phyloP scores from a whole-genome alignment of 2,888 invertebrate genomes.

The Invenusta paracnida region DNA sequence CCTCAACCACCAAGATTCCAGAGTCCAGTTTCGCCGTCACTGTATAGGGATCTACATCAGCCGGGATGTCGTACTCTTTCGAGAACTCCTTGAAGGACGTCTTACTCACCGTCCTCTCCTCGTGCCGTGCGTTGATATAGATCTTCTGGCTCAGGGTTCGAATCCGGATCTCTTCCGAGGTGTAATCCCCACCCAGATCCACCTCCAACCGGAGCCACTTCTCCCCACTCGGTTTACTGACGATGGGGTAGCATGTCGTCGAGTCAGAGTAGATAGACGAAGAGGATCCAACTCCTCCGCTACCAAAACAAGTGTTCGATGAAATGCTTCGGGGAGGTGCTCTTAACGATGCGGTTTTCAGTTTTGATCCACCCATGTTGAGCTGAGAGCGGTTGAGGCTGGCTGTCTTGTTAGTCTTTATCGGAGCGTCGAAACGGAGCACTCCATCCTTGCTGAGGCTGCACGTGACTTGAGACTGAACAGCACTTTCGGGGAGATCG shows the following conservation, averaged over 20 bases:
- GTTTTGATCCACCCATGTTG: neutral
- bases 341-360: no score
- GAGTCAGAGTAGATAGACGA: neutral
- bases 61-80: conserved; percentile 59
- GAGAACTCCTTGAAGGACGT: conserved; percentile 58
- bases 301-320: neutral
- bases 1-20: conserved; percentile 28
- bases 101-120: conserved; percentile 54
- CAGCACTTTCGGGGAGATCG: conserved; percentile 53
- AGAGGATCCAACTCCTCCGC: conserved; percentile 17
- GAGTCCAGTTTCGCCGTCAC: conserved; percentile 51
- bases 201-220: conserved; percentile 52
- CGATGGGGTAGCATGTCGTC: conserved; percentile 47
- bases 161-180: conserved; percentile 57
- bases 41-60: conserved; percentile 55
- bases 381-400: neutral
- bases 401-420: conserved; percentile 36
- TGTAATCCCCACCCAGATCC: conserved; percentile 55
- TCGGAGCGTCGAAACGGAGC: conserved; percentile 53
- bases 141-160: conserved; percentile 58
- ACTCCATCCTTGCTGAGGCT: conserved; percentile 54
- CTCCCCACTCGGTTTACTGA: conserved; percentile 55
- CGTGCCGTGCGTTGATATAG: conserved; percentile 57
- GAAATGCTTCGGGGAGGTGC: neutral
- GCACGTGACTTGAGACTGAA: conserved; percentile 53